A percentile compares a stretch with the other conserved stretches of the same genome.
Conservation (phyloP, 2,888 invertebrate species). For the Chalcis sispes region DNA sequence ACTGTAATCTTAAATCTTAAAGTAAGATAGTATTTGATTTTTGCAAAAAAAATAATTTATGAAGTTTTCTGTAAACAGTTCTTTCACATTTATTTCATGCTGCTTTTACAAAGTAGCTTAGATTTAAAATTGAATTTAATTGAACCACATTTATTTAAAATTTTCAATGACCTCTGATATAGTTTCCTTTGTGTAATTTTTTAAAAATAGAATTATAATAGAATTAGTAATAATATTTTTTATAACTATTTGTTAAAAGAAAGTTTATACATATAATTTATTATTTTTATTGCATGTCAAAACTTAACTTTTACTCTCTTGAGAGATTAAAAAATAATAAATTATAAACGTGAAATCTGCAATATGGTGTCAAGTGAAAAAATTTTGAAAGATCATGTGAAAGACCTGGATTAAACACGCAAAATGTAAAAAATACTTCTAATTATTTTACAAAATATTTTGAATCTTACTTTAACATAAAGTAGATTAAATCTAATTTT, state of each 20-base stretch:
- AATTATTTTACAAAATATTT: slow-evolving; percentile 5
- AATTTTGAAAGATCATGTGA: slow-evolving; percentile 43
- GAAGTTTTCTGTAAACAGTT: slow-evolving; percentile 65
- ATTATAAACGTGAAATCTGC: neutral
- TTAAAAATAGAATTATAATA: slow-evolving; percentile 8
- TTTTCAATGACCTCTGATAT: slow-evolving; percentile 7
- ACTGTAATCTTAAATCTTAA: slow-evolving; percentile 50
- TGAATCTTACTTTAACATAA: slow-evolving; percentile 13
- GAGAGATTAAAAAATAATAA: neutral
- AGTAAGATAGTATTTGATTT: slow-evolving; percentile 57
- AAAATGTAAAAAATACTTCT: slow-evolving; percentile 34
- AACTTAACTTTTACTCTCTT: neutral
- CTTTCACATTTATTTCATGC: slow-evolving; percentile 64
- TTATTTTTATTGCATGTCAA: neutral
- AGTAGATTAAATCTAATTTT: slow-evolving; percentile 26
- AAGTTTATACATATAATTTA: slow-evolving; percentile 13
- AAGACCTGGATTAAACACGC: slow-evolving; percentile 38
- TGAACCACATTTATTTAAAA: slow-evolving; percentile 7
- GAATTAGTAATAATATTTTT: slow-evolving; percentile 13
- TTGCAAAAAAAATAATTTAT: slow-evolving; percentile 41
- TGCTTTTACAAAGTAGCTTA: slow-evolving; percentile 17
- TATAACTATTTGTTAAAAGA: slow-evolving; percentile 25
- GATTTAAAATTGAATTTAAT: slow-evolving; percentile 13
- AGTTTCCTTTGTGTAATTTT: slow-evolving; percentile 14
- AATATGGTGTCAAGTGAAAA: slow-evolving; percentile 22